Base-by-base conservation (phyloP, 2,888 invertebrate genomes). In the Argyresthia albistria region DNA sequence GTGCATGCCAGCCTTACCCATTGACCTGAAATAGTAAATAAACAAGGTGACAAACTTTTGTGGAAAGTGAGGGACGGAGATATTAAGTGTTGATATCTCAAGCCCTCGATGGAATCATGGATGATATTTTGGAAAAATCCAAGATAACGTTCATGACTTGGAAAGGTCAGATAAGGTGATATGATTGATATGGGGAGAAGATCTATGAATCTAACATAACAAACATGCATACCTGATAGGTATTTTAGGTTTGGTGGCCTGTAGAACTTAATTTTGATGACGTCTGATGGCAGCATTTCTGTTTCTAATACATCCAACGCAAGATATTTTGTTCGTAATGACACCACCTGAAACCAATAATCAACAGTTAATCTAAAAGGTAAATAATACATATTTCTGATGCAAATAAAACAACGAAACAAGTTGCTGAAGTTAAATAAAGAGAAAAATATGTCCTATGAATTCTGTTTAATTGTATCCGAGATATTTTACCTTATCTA, bases 181-280 rank as follows among this genome's bases (percentile, higher is more conserved):
- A 39, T n/a, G 39, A 8, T n/a, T n/a, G n/a, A n/a, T n/a, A 39
- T 6, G 8, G 25, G 25, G 6, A 25, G 25, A 25, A 4, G 25
- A 25, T 25, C 25, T 25, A 25, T 25, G 25, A 25, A 25, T 25
- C 25, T 25, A 6, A 25, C 25, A 25, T 25, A 25, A 39, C 8
- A 11, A n/a, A 53, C 43, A 50, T 50, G 25, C 59, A 66, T 76
- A 86, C 88, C 88, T 36, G 95, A 96, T 43, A 96, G 83, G 70
- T 97, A 98, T 78, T 97, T 97, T 59, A 98, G 91, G 80, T 97
- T 97, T 0, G 97, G 97, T 6, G 98, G 98, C 46, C 98, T 91
- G 70, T 97, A 97, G 80, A 97, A 98, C 74, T 96, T 97, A 50
- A 98, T 93, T 86, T 96, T 97, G 59, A 97, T 95, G 0, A 97